Conservation (phyloP, 1,140 invertebrate species). For the Hyposmocoma kahamanoa region DNA sequence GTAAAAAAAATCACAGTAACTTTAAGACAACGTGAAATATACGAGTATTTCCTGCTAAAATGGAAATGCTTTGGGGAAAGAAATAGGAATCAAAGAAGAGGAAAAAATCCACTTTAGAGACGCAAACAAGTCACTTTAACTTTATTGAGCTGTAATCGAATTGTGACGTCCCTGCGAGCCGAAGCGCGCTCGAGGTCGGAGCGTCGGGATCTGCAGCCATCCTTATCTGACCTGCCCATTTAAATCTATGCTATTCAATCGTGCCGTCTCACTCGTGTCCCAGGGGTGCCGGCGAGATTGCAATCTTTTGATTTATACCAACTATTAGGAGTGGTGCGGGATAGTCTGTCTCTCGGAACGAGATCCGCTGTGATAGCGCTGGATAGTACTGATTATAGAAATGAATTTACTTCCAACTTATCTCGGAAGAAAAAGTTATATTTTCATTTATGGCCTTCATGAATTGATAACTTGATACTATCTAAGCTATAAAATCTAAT, state of each 20-base stretch:
- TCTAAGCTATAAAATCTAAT: no score
- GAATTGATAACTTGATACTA: not conserved
- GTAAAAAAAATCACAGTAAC: no score
- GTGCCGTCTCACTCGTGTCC: constrained; percentile 67
- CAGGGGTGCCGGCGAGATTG: constrained; percentile 68
- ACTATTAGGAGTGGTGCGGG: constrained; percentile 68
- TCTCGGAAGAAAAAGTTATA: not conserved
- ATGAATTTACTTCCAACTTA: constrained; percentile 34
- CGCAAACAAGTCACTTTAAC: constrained; percentile 72
- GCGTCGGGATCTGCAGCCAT: constrained; percentile 56
- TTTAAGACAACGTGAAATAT: constrained; percentile 20
- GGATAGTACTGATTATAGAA: constrained; percentile 61
- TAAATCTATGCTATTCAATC: constrained; percentile 74
- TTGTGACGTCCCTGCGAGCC: constrained; percentile 65
- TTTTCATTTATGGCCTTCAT: not conserved
- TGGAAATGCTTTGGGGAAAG: no score
- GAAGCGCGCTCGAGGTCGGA: constrained; percentile 34
- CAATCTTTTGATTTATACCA: constrained; percentile 74
- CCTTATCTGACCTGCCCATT: constrained; percentile 68
- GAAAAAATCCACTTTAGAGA: constrained; percentile 72
- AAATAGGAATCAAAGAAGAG: constrained; percentile 51
- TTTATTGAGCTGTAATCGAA: constrained; percentile 74
- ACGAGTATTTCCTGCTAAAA: constrained; percentile 8
- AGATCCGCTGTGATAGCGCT: constrained; percentile 51
- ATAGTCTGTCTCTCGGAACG: constrained; percentile 58